Base-by-base conservation (phyloP, 2,888 invertebrate genomes). In the Cylloceria caligata region DNA sequence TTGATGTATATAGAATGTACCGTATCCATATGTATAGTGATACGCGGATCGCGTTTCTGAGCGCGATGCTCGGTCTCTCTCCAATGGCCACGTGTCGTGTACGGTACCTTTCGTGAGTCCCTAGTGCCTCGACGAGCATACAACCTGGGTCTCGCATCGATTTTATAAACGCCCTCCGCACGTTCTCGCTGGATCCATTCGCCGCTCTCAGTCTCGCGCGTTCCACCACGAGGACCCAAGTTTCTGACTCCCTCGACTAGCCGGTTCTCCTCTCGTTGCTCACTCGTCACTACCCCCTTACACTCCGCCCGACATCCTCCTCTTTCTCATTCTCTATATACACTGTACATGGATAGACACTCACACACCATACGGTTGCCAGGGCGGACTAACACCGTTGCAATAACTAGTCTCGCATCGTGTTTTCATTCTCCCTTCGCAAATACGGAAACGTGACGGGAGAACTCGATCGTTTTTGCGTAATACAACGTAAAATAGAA, bases 61-160 rank as follows among this genome's bases (percentile, higher is more conserved):
- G 45, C 60, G 72, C 62, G 52, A 21, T 42, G 27, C 52, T 47
- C 13, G 57, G 55, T 36, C 39, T 64, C 65, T 27, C 67, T 47
- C 45, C 39, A n/a, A 49, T 45, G 24, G 34, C 34, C 62, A 65
- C 65, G 62, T 57, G 71, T 74, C 78, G 64, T 57, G 55, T 68
- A 73, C 55, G 69, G 60, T 72, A 68, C 65, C 60, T 81, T 73
- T 71, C n/a, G 47, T 47, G 60, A 36, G 27, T 64, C 57, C 71
- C 74, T 65, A 60, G 82, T 45, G 71, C 36, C 60, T 34, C 71
- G 55, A 64, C 45, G 65, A 69, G 79, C 42, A 30, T 21, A 45
- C 57, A n/a, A 30, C 30, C 72, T 72, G 72, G 72, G 65, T 79
- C 79, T 74, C 73, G 82, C 82, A 82, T 82, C 82, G 82, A 82